Base-by-base conservation (phyloP, 1,140 invertebrate genomes). In the Leptinotarsa undecemlineata region DNA sequence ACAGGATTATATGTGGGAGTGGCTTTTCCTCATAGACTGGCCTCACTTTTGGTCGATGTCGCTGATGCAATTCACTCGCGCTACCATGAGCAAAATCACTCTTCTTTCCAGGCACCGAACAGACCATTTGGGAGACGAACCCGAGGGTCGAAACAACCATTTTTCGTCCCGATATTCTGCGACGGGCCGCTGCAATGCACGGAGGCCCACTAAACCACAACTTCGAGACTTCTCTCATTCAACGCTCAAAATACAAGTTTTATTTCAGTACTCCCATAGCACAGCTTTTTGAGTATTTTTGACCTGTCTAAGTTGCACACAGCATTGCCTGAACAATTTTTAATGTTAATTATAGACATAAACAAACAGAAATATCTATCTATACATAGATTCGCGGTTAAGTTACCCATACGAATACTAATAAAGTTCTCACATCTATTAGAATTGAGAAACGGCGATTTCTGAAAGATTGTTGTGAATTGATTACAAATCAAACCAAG, bases 271-370 rank as follows among this genome's bases (percentile, higher is more conserved):
- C 83, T 81, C 76, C 77, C 83, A 81, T 83, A 82, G 82, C 83
- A 83, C 81, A 79, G 83, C 82, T 84, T 84, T 84, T 84, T 84
- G 83, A 82, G 83, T 84, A 84, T 84, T 84, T 84, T 84, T 84
- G 83, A 84, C 83, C 82, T 84, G 80, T 77, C 79, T 78, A 82
- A 82, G 81, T 82, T 81, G 78, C 83, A 83, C 79, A 82, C 79
- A 81, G 83, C 78, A 81, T 81, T 84, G 82, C 83, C 81, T 78
- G 79, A 83, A 83, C 81, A 83, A 84, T 83, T 84, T 83, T 84
- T 84, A 84, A 83, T 83, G 81, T 84, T 84, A 84, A 84, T 83
- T 83, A 83, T 84, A 84, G 82, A 84, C 82, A 84, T 84, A 84
- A 84, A 84, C 83, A 84, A 83, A 83, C 83, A 80, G 78, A 84